A percentile compares a stretch with the other conserved stretches of the same genome.
Conservation (phyloP, 2,888 invertebrate genomes). For the Parnassius orleans region DNA sequence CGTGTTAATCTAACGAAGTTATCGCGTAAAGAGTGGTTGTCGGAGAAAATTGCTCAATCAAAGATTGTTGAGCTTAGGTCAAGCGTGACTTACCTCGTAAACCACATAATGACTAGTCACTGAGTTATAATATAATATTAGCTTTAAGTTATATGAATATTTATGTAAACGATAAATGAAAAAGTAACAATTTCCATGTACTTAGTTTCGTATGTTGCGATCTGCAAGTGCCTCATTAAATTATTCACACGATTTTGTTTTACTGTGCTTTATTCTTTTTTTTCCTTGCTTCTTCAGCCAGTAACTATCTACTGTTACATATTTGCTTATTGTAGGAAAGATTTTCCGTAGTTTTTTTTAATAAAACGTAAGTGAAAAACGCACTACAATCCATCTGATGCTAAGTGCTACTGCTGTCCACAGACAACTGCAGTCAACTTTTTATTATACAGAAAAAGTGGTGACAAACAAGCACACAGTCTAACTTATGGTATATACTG, state of each 20-base stretch:
- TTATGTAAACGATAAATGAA: slow-evolving; percentile 29
- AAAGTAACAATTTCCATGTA: slow-evolving; percentile 12
- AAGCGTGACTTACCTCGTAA: slow-evolving; percentile 44
- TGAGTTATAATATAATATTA: slow-evolving; percentile 39
- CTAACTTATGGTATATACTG: too few relatives aligned
- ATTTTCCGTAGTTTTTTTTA: too few relatives aligned
- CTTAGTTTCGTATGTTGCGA: slow-evolving; percentile 12
- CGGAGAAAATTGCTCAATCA: slow-evolving; percentile 45
- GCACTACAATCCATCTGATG: too few relatives aligned
- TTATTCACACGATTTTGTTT: not conserved
- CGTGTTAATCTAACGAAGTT: slow-evolving; percentile 45
- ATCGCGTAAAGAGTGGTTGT: slow-evolving; percentile 43
- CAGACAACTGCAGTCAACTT: too few relatives aligned
- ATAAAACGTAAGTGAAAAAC: too few relatives aligned
- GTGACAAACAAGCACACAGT: too few relatives aligned
- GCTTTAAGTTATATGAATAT: slow-evolving; percentile 36
- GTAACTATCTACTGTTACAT: too few relatives aligned
- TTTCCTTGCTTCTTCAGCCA: too few relatives aligned
- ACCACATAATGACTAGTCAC: slow-evolving; percentile 38
- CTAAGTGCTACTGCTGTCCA: too few relatives aligned
- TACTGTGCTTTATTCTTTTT: too few relatives aligned
- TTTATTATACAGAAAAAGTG: too few relatives aligned
- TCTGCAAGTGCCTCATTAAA: not conserved
- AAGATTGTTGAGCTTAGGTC: slow-evolving; percentile 39
- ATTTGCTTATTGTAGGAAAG: too few relatives aligned